Conservation (phyloP, 2,797 vertebrate genomes). For the Poeciliopsis presidionis region DNA sequence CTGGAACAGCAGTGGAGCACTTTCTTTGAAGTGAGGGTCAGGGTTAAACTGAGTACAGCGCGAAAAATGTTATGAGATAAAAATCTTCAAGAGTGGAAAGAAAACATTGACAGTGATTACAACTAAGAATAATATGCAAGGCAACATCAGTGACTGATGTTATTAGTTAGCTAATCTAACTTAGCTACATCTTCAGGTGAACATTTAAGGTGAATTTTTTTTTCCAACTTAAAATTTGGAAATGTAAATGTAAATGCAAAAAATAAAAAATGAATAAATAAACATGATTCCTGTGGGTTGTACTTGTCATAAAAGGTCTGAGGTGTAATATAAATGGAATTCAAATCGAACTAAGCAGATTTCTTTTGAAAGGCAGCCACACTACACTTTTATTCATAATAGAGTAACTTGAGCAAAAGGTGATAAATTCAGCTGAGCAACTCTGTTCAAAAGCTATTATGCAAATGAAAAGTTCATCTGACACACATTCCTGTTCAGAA, state of each 20-base stretch:
- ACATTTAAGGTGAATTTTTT: background rate
- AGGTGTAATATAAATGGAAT: background rate
- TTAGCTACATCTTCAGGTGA: background rate
- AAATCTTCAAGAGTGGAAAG: background rate
- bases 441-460: background rate
- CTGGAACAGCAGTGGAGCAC: background rate
- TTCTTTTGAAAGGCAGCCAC: background rate
- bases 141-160: background rate
- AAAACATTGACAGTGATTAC: background rate
- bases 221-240: background rate
- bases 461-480: background rate
- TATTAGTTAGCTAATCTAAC: background rate
- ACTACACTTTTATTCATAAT: background rate
- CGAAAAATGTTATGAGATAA: background rate
- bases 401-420: background rate
- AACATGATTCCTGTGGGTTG: background rate
- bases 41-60: background rate
- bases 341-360: background rate
- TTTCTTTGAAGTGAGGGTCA: background rate
- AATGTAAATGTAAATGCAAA: background rate
- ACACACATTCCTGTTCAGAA: slow-evolving; percentile 13
- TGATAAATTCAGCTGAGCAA: background rate
- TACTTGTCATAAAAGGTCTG: background rate
- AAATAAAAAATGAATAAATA: background rate
- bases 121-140: background rate